Percentiles rank a stretch among this genome's conserved stretches.
Conservation (phyloP, 2,113 vertebrate genomes). For the Hippocampus comes region DNA sequence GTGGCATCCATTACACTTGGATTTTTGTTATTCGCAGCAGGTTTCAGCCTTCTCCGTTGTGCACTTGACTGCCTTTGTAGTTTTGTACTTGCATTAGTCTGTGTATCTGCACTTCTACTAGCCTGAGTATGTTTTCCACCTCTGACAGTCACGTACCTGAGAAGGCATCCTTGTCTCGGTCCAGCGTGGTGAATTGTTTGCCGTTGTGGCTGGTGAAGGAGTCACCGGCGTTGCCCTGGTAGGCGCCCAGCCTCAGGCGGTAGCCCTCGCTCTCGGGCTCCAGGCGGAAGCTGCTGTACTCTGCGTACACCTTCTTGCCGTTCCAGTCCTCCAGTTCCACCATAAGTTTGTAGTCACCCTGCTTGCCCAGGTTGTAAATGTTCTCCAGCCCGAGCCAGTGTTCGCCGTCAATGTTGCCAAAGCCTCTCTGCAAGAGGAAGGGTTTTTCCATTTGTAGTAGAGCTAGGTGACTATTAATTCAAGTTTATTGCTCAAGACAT, state of each 20-base stretch:
- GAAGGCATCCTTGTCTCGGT: conserved; percentile 91
- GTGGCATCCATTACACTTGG: no score
- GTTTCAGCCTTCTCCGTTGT: no score
- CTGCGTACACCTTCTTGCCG: conserved; percentile 95
- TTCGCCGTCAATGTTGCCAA: conserved; percentile 93
- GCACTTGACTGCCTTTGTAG: no score
- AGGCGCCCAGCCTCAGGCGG: conserved; percentile 86
- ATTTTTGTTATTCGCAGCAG: no score
- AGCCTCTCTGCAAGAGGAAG: conserved; percentile 84
- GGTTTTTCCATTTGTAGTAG: conserved; percentile 3
- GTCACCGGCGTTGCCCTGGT: conserved; percentile 95
- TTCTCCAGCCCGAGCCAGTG: conserved; percentile 96
- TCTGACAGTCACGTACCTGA: conserved; percentile 72
- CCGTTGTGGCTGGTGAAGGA: conserved; percentile 94
- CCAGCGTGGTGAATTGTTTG: conserved; percentile 95
- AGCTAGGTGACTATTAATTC: not conserved
- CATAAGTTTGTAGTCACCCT: conserved; percentile 91
- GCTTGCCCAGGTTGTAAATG: conserved; percentile 88
- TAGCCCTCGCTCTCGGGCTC: conserved; percentile 90
- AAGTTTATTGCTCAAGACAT: not conserved
- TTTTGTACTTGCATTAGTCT: no score
- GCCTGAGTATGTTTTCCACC: not conserved
- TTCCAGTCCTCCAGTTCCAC: conserved; percentile 97
- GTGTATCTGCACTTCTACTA: no score
- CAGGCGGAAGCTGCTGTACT: conserved; percentile 93